Base-by-base conservation (phyloP, 2,797 vertebrate species). In the Micropoecilia bifurca region DNA sequence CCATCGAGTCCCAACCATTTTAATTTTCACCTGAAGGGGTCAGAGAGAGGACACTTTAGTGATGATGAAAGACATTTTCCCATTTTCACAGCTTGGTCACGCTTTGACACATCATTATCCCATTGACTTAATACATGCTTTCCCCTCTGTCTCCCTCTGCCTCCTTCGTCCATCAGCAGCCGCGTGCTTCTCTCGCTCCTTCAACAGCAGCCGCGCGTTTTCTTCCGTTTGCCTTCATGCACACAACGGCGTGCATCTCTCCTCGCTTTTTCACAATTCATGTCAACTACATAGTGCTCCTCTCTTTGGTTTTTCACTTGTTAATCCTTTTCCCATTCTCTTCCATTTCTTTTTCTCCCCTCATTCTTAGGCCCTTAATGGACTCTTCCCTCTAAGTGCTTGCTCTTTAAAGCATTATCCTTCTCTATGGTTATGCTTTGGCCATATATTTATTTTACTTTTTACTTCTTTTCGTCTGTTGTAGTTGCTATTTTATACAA, bases 51-150 rank as follows among this genome's bases (percentile, higher is more conserved):
- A 94, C 95, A 93, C 89, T 91, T 94, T 92, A 90, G 93, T 89
- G 90, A 93, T 93, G 95, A 94, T 94, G 90, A 95, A 95, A 95
- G 92, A 93, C 93, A 91, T 92, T 93, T 93, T 90, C 89, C 90
- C 89, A 93, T 95, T 94, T 95, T 86, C 93, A 84, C 88, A 93
- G 92, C 88, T 88, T 91, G 92, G 93, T 94, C 92, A 94, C 88
- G 82, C 92, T 93, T 90, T 94, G 93, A 94, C 93, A 94, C 90
- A 90, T 92, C 90, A 95, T 95, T 94, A 95, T 94, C 92, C 86
- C 86, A 88, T 91, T 93, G 92, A 94, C 88, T 93, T 93, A 95
- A 92, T 91, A 94, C 91, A 89, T 84, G 82, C 77, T 83, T 89
- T 90, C 87, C 83, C 80, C 90, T 86, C 82, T 83, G 59, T 83